Percentiles rank a stretch among this genome's conserved stretches.
Evolutionary conservation across 2,888 invertebrate genomes (phyloP).

Genomic region (Acleris literana): DNA sequence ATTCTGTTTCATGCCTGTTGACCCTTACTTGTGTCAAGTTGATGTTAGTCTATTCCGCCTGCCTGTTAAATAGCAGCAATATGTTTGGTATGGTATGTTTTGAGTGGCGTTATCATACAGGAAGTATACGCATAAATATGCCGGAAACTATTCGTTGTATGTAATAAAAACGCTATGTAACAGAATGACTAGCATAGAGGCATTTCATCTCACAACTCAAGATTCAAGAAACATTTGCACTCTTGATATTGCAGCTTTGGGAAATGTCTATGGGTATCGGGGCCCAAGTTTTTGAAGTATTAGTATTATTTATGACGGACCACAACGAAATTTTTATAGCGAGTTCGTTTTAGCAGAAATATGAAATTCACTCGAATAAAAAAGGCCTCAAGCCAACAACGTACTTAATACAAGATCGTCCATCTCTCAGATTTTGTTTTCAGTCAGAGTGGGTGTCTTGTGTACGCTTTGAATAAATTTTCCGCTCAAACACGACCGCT

Average conservation of each 20-base stretch:
- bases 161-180: neutral
- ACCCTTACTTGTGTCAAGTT: slow-evolving; percentile 1
- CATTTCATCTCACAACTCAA: too few species aligned
- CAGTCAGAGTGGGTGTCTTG: slow-evolving; percentile 16
- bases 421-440: slow-evolving; percentile 20
- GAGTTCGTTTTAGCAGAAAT: too few species aligned
- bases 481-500: slow-evolving; percentile 35
- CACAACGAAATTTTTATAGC: too few species aligned
- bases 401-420: slow-evolving; percentile 7
- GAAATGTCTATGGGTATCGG: too few species aligned
- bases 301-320: too few species aligned
- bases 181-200: too few species aligned
- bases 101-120: neutral
- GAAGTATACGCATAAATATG: neutral
- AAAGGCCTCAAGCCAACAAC: too few species aligned
- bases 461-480: slow-evolving; percentile 34
- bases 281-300: too few species aligned
- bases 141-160: neutral
- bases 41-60: slow-evolving; percentile 11
- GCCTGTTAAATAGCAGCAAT: slow-evolving; percentile 1
- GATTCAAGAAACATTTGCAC: too few species aligned
- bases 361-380: too few species aligned
- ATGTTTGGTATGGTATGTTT: neutral
- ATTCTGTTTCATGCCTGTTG: slow-evolving; percentile 23
- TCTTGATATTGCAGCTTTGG: too few species aligned